These are phyloP conservation scores for Brachyptera putata DNA, from an alignment of 2,888 invertebrate species.

Conservation along the genomic window DNA sequence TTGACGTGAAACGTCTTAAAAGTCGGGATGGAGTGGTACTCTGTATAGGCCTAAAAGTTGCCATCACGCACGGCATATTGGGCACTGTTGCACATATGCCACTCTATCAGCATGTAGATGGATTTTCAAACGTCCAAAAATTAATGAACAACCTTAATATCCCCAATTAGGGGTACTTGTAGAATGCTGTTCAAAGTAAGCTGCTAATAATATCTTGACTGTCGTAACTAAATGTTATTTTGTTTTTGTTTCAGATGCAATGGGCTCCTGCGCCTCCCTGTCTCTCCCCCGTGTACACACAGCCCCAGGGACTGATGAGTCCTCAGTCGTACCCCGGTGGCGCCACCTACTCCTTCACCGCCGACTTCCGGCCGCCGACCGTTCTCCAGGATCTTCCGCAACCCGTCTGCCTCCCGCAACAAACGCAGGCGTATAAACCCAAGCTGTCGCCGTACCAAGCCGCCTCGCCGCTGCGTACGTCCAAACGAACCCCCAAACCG, in stretches of 20 bases:
- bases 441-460: slow-evolving; percentile 10
- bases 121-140: too few relatives aligned
- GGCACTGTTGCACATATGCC: too few relatives aligned
- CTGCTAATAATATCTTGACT: too few relatives aligned
- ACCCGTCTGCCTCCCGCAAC: background rate
- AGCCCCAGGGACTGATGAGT: slow-evolving; percentile 56
- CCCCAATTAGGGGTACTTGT: too few relatives aligned
- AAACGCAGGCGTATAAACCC: background rate
- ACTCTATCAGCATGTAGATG: too few relatives aligned
- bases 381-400: slow-evolving; percentile 5
- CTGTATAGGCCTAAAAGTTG: too few relatives aligned
- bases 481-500: slow-evolving; percentile 15
- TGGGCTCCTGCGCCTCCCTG: slow-evolving; percentile 52
- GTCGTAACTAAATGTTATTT: too few relatives aligned
- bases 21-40: too few relatives aligned
- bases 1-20: too few relatives aligned
- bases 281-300: slow-evolving; percentile 58
- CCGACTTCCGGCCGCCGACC: slow-evolving; percentile 62
- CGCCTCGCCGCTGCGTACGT: slow-evolving; percentile 6
- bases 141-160: too few relatives aligned
- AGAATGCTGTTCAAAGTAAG: too few relatives aligned
- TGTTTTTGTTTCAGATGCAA: slow-evolving; percentile 57
- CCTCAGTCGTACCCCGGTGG: slow-evolving; percentile 55
- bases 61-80: too few relatives aligned
- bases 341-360: slow-evolving; percentile 78